Percentiles rank a stretch among this genome's conserved stretches.
Conservation (phyloP, 2,797 vertebrate genomes). For the Tolypeutes matacus region DNA sequence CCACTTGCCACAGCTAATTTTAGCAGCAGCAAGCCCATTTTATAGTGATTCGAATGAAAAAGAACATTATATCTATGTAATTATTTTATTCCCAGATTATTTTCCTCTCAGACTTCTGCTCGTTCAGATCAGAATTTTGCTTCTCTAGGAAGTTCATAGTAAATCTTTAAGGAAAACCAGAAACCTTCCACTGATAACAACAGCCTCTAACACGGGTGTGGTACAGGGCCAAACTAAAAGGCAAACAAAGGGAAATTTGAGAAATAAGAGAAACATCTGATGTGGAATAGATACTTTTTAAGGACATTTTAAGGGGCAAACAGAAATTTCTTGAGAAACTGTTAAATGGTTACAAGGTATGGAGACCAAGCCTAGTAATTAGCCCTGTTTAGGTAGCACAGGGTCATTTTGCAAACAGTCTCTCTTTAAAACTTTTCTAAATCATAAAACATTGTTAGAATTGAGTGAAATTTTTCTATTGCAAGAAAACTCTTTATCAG, state of each 20-base stretch:
- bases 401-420: slow-evolving; percentile 80
- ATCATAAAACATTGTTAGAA: slow-evolving; percentile 83
- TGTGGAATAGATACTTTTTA: slow-evolving; percentile 79
- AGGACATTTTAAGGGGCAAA: slow-evolving; percentile 81
- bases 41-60: not conserved
- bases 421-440: slow-evolving; percentile 81
- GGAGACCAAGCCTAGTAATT: slow-evolving; percentile 66
- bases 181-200: slow-evolving; percentile 74
- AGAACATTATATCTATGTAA: not conserved
- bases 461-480: slow-evolving; percentile 60
- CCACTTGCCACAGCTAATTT: not conserved
- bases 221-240: slow-evolving; percentile 61
- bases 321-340: slow-evolving; percentile 78
- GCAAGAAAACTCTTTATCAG: slow-evolving; percentile 73
- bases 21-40: slow-evolving; percentile 50
- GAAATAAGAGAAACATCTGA: slow-evolving; percentile 76
- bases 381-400: slow-evolving; percentile 74
- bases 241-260: slow-evolving; percentile 77
- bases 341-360: slow-evolving; percentile 82
- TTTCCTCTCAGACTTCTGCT: slow-evolving; percentile 79
- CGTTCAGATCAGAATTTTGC: slow-evolving; percentile 73
- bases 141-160: slow-evolving; percentile 52
- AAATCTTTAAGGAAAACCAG: slow-evolving; percentile 69
- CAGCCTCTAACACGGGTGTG: slow-evolving; percentile 55
- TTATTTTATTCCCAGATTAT: slow-evolving; percentile 61